Conservation (phyloP, 1,140 invertebrate species). For the Zaprionus kolodkinae region DNA sequence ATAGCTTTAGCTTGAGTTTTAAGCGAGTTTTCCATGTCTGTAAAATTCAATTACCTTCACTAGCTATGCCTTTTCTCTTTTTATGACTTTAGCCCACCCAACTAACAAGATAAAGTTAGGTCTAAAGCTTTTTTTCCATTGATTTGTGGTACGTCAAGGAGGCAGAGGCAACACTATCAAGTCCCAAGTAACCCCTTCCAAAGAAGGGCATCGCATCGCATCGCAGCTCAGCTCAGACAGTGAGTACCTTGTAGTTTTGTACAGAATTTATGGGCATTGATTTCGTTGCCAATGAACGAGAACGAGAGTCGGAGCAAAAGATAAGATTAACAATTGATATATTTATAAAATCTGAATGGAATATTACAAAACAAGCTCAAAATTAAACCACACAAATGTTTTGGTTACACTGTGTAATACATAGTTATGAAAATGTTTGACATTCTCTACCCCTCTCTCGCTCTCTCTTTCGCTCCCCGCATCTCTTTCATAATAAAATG, state of each 20-base stretch:
- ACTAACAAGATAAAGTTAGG: slow-evolving; percentile 27
- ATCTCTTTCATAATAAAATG: not conserved
- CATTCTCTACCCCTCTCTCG: not conserved
- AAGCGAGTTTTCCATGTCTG: not conserved
- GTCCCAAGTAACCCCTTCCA: too few species aligned
- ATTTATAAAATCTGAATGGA: not conserved
- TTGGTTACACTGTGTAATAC: not conserved
- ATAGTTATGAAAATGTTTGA: slow-evolving; percentile 20
- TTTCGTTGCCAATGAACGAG: not conserved
- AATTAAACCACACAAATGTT: slow-evolving; percentile 10
- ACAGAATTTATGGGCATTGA: slow-evolving; percentile 36
- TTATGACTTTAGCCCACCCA: not conserved
- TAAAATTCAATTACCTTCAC: not conserved
- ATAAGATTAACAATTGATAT: slow-evolving; percentile 37
- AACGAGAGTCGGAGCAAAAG: not conserved
- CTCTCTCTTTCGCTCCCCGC: not conserved
- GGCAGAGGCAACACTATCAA: slow-evolving; percentile 27
- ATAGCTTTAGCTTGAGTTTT: not conserved
- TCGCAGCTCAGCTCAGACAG: slow-evolving; percentile 1
- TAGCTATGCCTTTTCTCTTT: not conserved
- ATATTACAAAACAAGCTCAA: not conserved
- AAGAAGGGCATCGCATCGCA: not conserved
- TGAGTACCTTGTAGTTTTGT: not conserved
- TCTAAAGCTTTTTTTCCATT: slow-evolving; percentile 13
- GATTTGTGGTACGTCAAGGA: slow-evolving; percentile 37